These are phyloP conservation scores for Amphiduros pacificus DNA, from an alignment of 2,888 invertebrate species.

Conservation along the genomic window DNA sequence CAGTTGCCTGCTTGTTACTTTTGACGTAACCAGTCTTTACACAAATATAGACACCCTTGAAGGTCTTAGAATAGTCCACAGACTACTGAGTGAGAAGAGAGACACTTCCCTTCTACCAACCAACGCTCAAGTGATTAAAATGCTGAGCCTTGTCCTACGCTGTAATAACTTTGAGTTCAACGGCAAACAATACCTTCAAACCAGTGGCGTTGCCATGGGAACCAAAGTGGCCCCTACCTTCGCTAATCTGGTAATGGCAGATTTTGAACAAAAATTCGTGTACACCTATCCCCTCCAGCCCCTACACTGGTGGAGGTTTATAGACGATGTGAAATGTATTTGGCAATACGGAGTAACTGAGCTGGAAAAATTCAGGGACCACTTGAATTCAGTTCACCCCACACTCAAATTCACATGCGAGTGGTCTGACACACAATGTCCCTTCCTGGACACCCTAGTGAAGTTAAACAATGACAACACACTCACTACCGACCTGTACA, in stretches of 20 bases:
- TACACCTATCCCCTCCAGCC: not conserved
- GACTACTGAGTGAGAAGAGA: no score
- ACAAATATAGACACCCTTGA: slow-evolving; percentile 11
- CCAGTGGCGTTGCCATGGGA: slow-evolving; percentile 4
- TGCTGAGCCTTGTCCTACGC: not conserved
- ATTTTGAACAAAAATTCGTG: not conserved
- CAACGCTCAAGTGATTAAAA: not conserved
- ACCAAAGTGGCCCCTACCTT: slow-evolving; percentile 3
- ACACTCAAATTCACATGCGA: slow-evolving; percentile 2
- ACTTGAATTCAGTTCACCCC: not conserved
- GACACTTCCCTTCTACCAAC: no score
- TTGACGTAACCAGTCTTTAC: not conserved
- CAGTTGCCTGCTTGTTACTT: not conserved
- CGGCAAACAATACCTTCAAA: slow-evolving; percentile 4
- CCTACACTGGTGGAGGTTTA: not conserved
- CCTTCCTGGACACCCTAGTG: slow-evolving; percentile 2
- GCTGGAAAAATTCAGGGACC: not conserved
- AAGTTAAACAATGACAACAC: not conserved
- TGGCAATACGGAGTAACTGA: not conserved
- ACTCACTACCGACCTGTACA: not conserved
- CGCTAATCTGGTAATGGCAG: slow-evolving; percentile 2
- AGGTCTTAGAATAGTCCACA: no score
- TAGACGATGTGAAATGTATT: not conserved
- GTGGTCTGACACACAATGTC: not conserved
- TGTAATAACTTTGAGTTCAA: slow-evolving; percentile 9